Conservation (phyloP, 2,113 vertebrate genomes). For the Myanophis thanlyinensis region DNA sequence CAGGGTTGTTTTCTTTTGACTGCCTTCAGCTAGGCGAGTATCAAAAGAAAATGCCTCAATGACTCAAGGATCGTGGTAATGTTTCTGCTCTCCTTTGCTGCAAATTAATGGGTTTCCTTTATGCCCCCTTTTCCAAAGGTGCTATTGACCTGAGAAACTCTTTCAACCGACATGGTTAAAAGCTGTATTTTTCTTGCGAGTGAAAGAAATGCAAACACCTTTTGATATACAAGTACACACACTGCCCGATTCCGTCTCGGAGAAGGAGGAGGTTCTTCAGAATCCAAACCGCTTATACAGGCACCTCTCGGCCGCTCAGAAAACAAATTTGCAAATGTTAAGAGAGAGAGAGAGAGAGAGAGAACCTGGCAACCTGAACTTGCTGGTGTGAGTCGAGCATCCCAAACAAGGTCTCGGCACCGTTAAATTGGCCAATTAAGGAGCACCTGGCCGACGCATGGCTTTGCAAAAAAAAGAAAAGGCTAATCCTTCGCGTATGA, state of each 20-base stretch:
- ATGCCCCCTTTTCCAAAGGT: not conserved
- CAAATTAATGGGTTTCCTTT: not conserved
- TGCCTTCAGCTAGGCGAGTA: not conserved
- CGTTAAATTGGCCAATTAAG: not conserved
- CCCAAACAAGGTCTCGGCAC: not conserved
- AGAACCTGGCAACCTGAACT: not conserved
- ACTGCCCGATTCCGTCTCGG: not conserved
- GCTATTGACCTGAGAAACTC: not conserved
- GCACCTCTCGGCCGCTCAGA: not conserved
- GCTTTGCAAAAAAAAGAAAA: not conserved
- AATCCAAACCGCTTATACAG: not conserved
- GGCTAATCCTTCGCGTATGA: not conserved
- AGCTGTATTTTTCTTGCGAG: not conserved
- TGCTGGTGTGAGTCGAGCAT: accelerated
- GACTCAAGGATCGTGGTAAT: not conserved
- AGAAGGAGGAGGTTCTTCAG: not conserved
- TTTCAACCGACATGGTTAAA: not conserved
- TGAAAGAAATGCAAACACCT: not conserved
- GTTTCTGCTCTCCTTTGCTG: not conserved
- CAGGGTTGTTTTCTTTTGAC: not conserved
- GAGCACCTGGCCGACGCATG: no score
- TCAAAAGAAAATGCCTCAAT: not conserved
- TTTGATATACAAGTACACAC: not conserved
- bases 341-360: not conserved
- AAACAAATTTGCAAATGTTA: accelerated